Percentiles rank a stretch among this genome's conserved stretches.
Evolutionary conservation across 2,797 vertebrate genomes (phyloP).

Genomic region (Arrhamphus sclerolepis): DNA sequence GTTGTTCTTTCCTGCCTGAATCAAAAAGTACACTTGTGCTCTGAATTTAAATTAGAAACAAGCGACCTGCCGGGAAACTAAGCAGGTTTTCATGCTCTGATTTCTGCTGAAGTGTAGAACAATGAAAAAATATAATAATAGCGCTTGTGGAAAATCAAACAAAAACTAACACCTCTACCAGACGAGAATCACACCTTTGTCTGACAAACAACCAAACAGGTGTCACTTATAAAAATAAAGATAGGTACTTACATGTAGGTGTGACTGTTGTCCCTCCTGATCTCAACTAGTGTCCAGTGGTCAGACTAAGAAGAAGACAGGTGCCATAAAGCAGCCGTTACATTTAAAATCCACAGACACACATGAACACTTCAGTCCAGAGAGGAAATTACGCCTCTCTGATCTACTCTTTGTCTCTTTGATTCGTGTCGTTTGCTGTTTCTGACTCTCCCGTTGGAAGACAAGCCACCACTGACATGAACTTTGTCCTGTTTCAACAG

Average conservation of each 20-base stretch:
- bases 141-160: background rate
- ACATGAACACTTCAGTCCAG: background rate
- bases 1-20: background rate
- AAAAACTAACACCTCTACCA: no score
- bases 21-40: background rate
- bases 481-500: constrained; percentile 73
- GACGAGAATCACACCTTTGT: no score
- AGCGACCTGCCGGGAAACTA: constrained; percentile 7
- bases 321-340: background rate
- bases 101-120: background rate
- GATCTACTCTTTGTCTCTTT: background rate
- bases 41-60: background rate
- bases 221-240: background rate
- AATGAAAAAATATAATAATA: background rate
- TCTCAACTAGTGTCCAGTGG: background rate
- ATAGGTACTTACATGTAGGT: constrained; percentile 42
- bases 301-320: background rate
- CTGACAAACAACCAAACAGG: background rate
- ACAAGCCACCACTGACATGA: constrained; percentile 48
- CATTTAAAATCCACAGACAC: background rate
- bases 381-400: background rate
- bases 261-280: background rate
- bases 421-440: background rate
- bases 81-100: background rate
- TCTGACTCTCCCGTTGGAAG: constrained; percentile 7